phyloP scores from a whole-genome alignment of 1,140 invertebrate genomes.

The Aphelinus certus region DNA sequence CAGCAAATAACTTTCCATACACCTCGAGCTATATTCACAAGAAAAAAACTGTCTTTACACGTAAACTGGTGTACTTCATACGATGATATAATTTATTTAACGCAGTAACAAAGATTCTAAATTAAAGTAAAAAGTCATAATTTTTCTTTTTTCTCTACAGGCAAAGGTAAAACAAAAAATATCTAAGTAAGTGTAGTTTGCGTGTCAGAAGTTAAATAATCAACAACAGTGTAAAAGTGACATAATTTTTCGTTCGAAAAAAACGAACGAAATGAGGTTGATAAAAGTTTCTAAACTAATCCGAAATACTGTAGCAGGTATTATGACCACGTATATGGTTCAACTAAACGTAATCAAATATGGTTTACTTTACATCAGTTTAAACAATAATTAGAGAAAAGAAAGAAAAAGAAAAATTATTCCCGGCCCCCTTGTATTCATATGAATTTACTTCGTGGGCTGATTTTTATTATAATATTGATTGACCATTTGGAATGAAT shows the following conservation, averaged over 20 bases:
- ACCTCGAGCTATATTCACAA: slow-evolving; percentile 39
- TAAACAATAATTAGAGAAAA: slow-evolving; percentile 34
- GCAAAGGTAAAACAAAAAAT: slow-evolving; percentile 33
- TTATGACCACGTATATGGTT: slow-evolving; percentile 60
- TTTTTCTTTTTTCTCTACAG: slow-evolving; percentile 32
- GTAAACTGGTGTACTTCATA: slow-evolving; percentile 36
- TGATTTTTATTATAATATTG: slow-evolving; percentile 17
- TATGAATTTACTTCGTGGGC: slow-evolving; percentile 27
- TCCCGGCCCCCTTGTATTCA: slow-evolving; percentile 30
- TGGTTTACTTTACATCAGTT: slow-evolving; percentile 59
- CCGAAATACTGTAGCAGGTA: slow-evolving; percentile 66
- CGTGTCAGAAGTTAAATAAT: slow-evolving; percentile 27
- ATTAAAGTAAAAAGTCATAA: slow-evolving; percentile 14
- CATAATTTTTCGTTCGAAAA: slow-evolving; percentile 33
- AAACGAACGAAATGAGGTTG: slow-evolving; percentile 35
- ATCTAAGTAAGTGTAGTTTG: slow-evolving; percentile 14
- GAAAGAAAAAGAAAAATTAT: slow-evolving; percentile 37
- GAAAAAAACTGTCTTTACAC: slow-evolving; percentile 23
- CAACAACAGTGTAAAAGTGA: slow-evolving; percentile 34
- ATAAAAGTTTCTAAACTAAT: slow-evolving; percentile 60
- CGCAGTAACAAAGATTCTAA: slow-evolving; percentile 38
- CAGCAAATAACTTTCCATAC: slow-evolving; percentile 32
- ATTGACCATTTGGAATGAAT: slow-evolving; percentile 22
- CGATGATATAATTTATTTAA: slow-evolving; percentile 35
- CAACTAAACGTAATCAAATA: slow-evolving; percentile 58